Evolutionary conservation across 2,888 invertebrate genomes (phyloP).

Genomic region (Eulithis testata): DNA sequence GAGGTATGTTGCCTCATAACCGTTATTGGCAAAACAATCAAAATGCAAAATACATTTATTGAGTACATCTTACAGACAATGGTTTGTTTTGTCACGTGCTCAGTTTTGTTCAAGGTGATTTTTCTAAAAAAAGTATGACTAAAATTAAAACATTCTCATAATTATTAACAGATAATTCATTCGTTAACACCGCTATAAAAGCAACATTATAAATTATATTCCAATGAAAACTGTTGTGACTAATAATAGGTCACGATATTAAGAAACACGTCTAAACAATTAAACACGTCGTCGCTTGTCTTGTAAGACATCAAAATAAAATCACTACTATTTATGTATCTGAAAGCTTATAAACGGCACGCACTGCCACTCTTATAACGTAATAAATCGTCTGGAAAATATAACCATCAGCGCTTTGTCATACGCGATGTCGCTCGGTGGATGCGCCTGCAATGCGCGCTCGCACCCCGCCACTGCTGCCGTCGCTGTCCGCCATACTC

Average conservation of each 20-base stretch:
- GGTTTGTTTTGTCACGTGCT: constrained; percentile 13
- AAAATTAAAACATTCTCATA: constrained; percentile 11
- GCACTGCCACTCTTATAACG: constrained; percentile 78
- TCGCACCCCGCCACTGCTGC: constrained; percentile 53
- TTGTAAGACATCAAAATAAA: constrained; percentile 83
- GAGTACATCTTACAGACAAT: neutral
- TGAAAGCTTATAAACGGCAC: constrained; percentile 78
- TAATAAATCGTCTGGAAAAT: constrained; percentile 84
- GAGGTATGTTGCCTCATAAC: constrained; percentile 36
- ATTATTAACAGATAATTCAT: constrained; percentile 45
- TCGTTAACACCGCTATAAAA: constrained; percentile 46
- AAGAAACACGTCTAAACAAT: constrained; percentile 73
- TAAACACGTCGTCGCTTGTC: constrained; percentile 80
- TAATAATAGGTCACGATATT: constrained; percentile 71
- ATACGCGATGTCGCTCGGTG: constrained; percentile 64
- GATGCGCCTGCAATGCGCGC: constrained; percentile 51
- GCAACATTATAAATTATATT: constrained; percentile 56
- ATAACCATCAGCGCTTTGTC: constrained; percentile 81
- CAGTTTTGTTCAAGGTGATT: neutral
- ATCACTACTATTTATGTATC: constrained; percentile 82
- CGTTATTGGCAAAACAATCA: constrained; percentile 30
- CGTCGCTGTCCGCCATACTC: constrained; percentile 58
- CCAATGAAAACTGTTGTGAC: constrained; percentile 64
- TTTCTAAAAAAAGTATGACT: constrained; percentile 10
- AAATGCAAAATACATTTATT: constrained; percentile 17